Evolutionary conservation across 2,113 vertebrate genomes (phyloP).

Genomic region (Hippocampus mohnikei): DNA sequence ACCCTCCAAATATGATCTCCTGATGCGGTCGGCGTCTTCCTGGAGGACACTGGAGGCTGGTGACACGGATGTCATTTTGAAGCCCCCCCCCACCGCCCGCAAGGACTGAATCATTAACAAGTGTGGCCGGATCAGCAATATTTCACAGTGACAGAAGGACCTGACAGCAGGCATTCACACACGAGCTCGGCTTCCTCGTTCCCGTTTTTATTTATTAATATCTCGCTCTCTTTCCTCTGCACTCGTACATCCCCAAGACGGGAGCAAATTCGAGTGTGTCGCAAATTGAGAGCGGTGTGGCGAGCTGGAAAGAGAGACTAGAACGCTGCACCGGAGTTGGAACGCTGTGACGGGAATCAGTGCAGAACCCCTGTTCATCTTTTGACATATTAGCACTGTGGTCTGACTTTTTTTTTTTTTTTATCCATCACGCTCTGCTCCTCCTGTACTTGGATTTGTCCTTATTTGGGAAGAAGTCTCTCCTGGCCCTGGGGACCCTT

Average conservation of each 20-base stretch:
- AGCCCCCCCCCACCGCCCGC: constrained; percentile 43
- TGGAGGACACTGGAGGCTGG: constrained; percentile 54
- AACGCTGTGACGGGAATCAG: constrained; percentile 56
- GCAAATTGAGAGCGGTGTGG: constrained; percentile 22
- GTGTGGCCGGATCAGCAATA: constrained; percentile 72
- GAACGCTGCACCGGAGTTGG: constrained; percentile 21
- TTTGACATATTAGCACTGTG: neutral
- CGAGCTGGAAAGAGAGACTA: constrained; percentile 11
- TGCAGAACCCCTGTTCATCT: constrained; percentile 39
- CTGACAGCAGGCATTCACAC: constrained; percentile 65
- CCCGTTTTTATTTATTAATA: constrained; percentile 46
- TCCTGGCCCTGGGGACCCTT: constrained; percentile 46
- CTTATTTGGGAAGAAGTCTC: constrained; percentile 53
- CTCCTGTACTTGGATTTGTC: constrained; percentile 40
- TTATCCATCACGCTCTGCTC: neutral
- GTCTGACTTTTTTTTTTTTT: neutral
- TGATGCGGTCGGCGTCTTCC: constrained; percentile 12
- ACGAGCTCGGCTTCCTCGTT: constrained; percentile 32
- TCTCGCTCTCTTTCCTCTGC: constrained; percentile 13
- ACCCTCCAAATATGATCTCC: constrained; percentile 2
- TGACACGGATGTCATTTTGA: constrained; percentile 67
- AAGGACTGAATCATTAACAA: constrained; percentile 70
- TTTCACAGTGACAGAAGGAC: constrained; percentile 77
- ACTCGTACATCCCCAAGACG: constrained; percentile 5
- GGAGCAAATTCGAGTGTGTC: constrained; percentile 17